A percentile compares a stretch with the other conserved stretches of the same genome.
These are phyloP conservation scores for Scomberomorus guttatus DNA, from an alignment of 2,797 vertebrate species.

Conservation along the genomic window DNA sequence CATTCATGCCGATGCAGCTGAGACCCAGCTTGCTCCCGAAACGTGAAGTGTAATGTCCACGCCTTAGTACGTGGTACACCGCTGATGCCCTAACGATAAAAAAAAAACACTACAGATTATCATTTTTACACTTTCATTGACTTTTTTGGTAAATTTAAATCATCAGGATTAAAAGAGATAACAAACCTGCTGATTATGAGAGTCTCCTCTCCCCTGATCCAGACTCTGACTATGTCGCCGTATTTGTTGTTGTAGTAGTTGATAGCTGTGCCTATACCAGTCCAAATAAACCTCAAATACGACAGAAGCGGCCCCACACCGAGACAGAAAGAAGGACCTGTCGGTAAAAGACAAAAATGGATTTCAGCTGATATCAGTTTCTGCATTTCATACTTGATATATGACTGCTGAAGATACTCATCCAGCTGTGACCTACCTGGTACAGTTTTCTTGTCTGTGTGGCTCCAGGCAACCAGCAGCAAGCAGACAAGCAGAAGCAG, in stretches of 20 bases:
- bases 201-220: constrained; percentile 96
- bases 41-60: constrained; percentile 88
- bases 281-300: constrained; percentile 93
- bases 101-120: neutral
- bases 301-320: constrained; percentile 94
- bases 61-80: constrained; percentile 91
- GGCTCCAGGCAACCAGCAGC: constrained; percentile 88
- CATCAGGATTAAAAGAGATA: neutral
- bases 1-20: constrained; percentile 94
- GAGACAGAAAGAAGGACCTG: constrained; percentile 93
- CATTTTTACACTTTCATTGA: neutral
- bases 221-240: constrained; percentile 94
- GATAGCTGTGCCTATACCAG: constrained; percentile 93
- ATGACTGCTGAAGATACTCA: neutral
- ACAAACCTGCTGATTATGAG: constrained; percentile 94
- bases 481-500: constrained; percentile 87
- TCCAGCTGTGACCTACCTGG: constrained; percentile 86
- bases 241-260: constrained; percentile 97
- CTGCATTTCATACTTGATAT: neutral
- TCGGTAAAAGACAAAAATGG: constrained; percentile 5
- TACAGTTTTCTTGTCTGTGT: constrained; percentile 81
- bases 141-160: neutral
- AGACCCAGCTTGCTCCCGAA: constrained; percentile 93
- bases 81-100: constrained; percentile 88
- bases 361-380: neutral